phyloP scores from a whole-genome alignment of 2,113 vertebrate genomes.

The Lamprotornis superbus region DNA sequence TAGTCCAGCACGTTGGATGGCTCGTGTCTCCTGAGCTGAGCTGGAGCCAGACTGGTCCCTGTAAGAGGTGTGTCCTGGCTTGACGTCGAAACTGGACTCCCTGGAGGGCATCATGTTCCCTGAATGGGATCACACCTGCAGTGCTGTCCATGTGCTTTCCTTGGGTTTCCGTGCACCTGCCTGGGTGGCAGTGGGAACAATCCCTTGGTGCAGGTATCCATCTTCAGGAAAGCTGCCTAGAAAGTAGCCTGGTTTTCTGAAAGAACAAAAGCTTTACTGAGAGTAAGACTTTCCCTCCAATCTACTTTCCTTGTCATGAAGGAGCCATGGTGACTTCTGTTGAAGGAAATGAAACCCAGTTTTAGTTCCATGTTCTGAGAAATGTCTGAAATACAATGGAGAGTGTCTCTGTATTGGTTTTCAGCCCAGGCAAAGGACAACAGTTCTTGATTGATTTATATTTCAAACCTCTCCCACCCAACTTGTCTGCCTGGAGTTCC shows the following conservation, averaged over 20 bases:
- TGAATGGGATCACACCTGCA: neutral
- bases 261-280: neutral
- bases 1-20: accelerated
- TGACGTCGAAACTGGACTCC: neutral
- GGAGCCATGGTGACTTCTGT: neutral
- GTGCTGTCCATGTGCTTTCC: neutral
- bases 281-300: neutral
- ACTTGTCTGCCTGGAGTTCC: neutral
- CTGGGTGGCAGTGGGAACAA: neutral
- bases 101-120: neutral
- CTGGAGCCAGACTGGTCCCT: neutral
- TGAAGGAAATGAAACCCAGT: neutral
- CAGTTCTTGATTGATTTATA: constrained; percentile 2
- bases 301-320: neutral
- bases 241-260: neutral
- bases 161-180: neutral
- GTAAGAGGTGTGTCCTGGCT: neutral
- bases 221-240: neutral
- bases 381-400: neutral
- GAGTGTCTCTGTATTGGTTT: neutral
- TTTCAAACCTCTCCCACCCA: neutral
- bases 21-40: neutral
- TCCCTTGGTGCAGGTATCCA: neutral
- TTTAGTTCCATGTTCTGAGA: constrained; percentile 6
- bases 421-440: constrained; percentile 11